Evolutionary conservation across 2,888 invertebrate species (phyloP).

Genomic region (Calameuta filiformis): DNA sequence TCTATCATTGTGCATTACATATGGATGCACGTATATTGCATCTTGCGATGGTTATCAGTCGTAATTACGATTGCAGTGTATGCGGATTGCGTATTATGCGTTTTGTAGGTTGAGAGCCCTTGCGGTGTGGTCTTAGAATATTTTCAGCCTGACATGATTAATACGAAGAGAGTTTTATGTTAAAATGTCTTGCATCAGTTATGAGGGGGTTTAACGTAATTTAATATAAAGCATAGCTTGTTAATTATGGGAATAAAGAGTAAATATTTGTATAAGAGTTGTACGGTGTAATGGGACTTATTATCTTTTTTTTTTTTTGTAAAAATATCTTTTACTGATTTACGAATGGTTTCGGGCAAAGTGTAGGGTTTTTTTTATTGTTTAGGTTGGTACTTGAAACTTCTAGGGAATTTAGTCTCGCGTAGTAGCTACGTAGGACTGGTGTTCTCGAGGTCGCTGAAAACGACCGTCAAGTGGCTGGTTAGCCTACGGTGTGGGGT

Average conservation of each 20-base stretch:
- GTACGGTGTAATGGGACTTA: background rate
- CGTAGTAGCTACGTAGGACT: background rate
- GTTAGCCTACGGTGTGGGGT: background rate
- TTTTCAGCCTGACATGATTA: background rate
- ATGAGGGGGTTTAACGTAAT: background rate
- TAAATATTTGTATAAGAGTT: background rate
- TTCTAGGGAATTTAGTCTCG: background rate
- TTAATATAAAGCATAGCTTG: background rate
- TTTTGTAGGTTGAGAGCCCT: background rate
- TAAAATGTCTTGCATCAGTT: background rate
- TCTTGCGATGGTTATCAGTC: background rate
- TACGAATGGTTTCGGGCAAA: too few relatives aligned
- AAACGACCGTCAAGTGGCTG: background rate
- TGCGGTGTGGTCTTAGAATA: background rate
- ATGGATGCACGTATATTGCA: background rate
- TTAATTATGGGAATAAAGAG: background rate
- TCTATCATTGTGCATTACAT: background rate
- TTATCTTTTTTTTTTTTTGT: background rate
- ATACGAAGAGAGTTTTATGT: background rate
- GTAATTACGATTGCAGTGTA: background rate
- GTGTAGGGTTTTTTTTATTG: background rate
- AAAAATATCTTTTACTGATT: background rate
- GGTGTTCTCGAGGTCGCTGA: background rate
- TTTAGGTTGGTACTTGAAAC: background rate
- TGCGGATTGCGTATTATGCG: background rate